Evolutionary conservation across 2,888 invertebrate genomes (phyloP), one percentile per base, ranked within the genome.

Genomic region (Chymomyza procnemis): DNA sequence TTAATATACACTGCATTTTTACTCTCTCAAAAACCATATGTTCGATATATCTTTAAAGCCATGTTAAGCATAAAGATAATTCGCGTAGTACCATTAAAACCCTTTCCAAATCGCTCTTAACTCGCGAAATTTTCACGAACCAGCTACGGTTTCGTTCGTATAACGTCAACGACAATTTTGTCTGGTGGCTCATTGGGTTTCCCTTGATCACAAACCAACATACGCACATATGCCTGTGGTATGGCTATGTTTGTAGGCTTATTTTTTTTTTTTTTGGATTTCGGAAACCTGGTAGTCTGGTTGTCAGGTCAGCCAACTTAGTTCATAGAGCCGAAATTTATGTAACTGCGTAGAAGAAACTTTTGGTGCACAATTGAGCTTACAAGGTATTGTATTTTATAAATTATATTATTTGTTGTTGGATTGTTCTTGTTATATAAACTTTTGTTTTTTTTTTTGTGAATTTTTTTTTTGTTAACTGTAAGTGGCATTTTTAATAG

Each of bases 401-500:
- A 46, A 14, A 22, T 50, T 52, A 55, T 57, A 9, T 41, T 55
- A 50, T 65, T 57, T 65, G 30, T 55, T 50, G 22, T 63, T 26
- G 47, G 16, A 26, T 47, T 21, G 54, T 41, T 41, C 26, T 48
- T 55, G 47, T 59, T n/a, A n/a, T n/a, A n/a, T n/a, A n/a, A n/a
- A n/a, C n/a, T n/a, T n/a, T n/a, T n/a, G n/a, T 57, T 18, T 41
- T 59, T 22, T 54, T 60, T 61, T 63, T 52, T 50, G 66, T 73
- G 67, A 73, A 63, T 69, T 56, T 69, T 63, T 18, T 21, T 54
- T 82, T 81, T 81, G 79, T 84, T 79, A 81, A 80, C 85, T 80
- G 75, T 84, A 84, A 84, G 75, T 79, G 82, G 82, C 72, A 73
- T 69, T 80, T 83, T 78, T 80, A 80, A 83, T 80, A 76, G 72